Base-by-base conservation (phyloP, 1,140 invertebrate genomes). In the Tachypleus tridentatus region DNA sequence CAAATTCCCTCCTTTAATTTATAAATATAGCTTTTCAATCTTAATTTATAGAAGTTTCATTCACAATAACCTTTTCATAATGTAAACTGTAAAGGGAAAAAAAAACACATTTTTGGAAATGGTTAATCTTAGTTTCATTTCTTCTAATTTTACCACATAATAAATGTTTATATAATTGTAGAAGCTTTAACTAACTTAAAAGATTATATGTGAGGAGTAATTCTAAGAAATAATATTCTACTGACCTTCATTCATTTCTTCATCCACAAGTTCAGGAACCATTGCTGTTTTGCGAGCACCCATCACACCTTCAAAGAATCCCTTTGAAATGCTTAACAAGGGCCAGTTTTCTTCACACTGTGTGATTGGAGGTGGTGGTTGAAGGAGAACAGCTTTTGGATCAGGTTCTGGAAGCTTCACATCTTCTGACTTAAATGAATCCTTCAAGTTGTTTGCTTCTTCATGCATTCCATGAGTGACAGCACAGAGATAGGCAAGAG, bases 321-420 rank as follows among this genome's bases (percentile, higher is more conserved):
- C 72, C 59, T 83, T 83, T 0, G 89, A 91, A 4, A 97, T 87
- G 3, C 93, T 95, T 3, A 99, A 77, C 8, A 97, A 77, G 0
- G 97, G 97, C 97, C 97, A 99, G 75, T 99, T 98, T 57, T 85
- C 86, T 76, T 96, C 91, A 3, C 87, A 86, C 71, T 87, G 86
- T 60, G 85, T 85, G 52, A 97, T 86, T 0, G 97, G 96, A 48
- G 89, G 82, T 0, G 93, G 90, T 0, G 97, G 94, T 65, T 86
- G 80, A 3, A 99, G 79, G 54, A 96, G 82, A 62, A 82, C 79
- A 0, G 93, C 92, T 72, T 85, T 82, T 0, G 86, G 84, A 73
- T 88, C 85, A 4, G 88, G 88, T n/a, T 94, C 72, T 49, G 85
- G 77, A 8, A 73, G 71, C 58, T 85, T 82, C 4, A 82, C 81